Evolutionary conservation across 2,888 invertebrate species (phyloP), one percentile per base, ranked within the genome.

Genomic region (Rotaria magnacalcarata): DNA sequence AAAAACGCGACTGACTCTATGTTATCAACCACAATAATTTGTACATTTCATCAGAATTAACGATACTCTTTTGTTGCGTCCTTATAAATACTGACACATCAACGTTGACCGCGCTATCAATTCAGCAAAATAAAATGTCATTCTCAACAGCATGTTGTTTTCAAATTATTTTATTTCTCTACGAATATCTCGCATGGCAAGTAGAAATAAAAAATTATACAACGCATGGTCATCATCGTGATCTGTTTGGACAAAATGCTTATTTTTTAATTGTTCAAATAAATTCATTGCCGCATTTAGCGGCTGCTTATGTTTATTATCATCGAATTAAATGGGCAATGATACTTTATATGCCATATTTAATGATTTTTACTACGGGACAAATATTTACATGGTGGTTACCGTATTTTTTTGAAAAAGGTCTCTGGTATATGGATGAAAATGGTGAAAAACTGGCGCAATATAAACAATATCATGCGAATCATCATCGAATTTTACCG

Each of bases 111-210:
- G 8, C 34, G 5, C 21, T 4, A 16, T 67, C 10, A 27, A 16
- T 34, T 19, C 34, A 67, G 24, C 54, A 34, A 11, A 60, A 24
- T 24, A 56, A 56, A 8, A 56, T 67, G 67, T 67, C 67, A 34
- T 19, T 41, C 14, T 7, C 34, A 34, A 7, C 4, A 34, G 34
- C 14, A 6, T 67, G 67, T 34, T 4, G 34, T 34, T 67, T 80
- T 47, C 80, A 43, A 80, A 47, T 80, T 41, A 80, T 47, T 47
- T 34, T 80, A 47, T 80, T 80, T 47, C n/a, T 80, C 2, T 80
- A 80, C 24, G 80, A 80, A 80, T 80, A 80, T 80, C 43, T 80
- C 4, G 47, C 47, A 80, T 80, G 80, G 80, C 47, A 80, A 80
- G 10, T 80, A 47, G n/a, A 80, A n/a, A 43, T 80, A 47, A 47